phyloP scores from a whole-genome alignment of 1,140 invertebrate genomes.

The Heliconius melpomene region DNA sequence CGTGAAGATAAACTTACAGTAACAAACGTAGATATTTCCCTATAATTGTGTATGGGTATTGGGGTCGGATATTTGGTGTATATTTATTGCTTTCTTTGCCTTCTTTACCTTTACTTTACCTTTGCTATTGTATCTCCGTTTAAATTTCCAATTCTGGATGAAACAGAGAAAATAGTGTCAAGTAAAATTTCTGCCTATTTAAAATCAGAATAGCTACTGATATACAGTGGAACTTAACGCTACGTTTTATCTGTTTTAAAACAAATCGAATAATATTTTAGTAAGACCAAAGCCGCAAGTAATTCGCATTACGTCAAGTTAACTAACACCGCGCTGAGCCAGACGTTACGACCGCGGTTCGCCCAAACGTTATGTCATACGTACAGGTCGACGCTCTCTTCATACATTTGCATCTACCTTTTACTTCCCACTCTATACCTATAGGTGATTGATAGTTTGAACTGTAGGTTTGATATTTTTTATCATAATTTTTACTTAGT shows the following conservation, averaged over 20 bases:
- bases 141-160: too few species aligned
- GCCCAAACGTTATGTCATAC: constrained; percentile 49
- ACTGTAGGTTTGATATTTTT: constrained; percentile 15
- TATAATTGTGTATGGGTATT: too few species aligned
- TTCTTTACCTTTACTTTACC: too few species aligned
- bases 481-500: background rate
- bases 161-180: too few species aligned
- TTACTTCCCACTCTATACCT: constrained; percentile 5
- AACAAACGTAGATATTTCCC: too few species aligned
- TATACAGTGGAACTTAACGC: background rate
- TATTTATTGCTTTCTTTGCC: too few species aligned
- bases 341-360: constrained; percentile 27
- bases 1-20: too few species aligned
- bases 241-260: background rate
- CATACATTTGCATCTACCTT: constrained; percentile 31
- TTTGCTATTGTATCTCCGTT: too few species aligned
- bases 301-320: background rate
- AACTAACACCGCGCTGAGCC: background rate
- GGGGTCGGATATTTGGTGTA: too few species aligned
- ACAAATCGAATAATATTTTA: background rate
- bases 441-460: constrained; percentile 41
- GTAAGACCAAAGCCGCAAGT: too few species aligned
- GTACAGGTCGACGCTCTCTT: constrained; percentile 49
- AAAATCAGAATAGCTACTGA: background rate
- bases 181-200: background rate